These are phyloP conservation scores for Antechinus flavipes DNA, from an alignment of 2,113 vertebrate species.

Conservation along the genomic window DNA sequence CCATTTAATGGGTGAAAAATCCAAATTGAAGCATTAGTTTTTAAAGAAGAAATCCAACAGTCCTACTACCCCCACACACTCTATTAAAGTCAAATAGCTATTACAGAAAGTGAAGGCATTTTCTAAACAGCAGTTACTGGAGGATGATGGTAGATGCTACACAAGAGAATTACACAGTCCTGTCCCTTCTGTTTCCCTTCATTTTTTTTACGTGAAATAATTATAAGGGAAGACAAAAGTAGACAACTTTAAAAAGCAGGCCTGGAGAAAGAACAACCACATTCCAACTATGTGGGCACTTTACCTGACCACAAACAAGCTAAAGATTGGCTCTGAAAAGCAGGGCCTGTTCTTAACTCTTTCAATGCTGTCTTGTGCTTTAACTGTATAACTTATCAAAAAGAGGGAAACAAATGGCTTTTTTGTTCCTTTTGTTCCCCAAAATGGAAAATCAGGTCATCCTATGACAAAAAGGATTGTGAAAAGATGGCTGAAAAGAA, in stretches of 20 bases:
- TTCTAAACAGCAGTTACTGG: background rate
- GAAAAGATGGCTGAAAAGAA: conserved; percentile 19
- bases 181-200: conserved; percentile 11
- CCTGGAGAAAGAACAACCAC: conserved; percentile 29
- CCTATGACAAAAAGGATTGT: background rate
- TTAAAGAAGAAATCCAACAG: background rate
- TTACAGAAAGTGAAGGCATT: background rate
- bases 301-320: conserved; percentile 26
- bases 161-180: conserved; percentile 33
- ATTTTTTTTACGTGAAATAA: conserved; percentile 44
- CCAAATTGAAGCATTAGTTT: background rate
- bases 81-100: background rate
- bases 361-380: background rate
- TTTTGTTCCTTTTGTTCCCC: background rate
- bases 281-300: background rate
- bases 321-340: conserved; percentile 12
- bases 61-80: background rate
- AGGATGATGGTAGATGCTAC: background rate
- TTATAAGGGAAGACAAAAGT: conserved; percentile 36
- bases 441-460: background rate
- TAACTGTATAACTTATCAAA: conserved; percentile 15
- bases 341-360: conserved; percentile 12
- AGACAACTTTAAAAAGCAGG: conserved; percentile 16
- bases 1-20: background rate
- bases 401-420: background rate